Conservation (phyloP, 2,113 vertebrate species). For the Hepsetus odoe region DNA sequence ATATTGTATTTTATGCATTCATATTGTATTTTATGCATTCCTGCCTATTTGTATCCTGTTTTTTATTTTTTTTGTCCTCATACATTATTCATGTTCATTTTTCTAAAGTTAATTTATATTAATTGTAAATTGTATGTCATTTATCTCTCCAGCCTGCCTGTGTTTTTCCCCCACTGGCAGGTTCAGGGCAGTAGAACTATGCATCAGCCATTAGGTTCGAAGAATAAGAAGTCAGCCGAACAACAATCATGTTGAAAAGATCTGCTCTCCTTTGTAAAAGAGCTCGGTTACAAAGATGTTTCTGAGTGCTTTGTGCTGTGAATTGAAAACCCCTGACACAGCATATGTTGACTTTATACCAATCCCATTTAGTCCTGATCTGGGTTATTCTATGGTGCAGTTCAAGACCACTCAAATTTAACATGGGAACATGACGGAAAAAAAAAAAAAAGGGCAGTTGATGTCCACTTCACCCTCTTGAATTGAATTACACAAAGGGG, state of each 20-base stretch:
- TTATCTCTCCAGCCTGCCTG: too few species aligned
- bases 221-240: background rate
- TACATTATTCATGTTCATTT: too few species aligned
- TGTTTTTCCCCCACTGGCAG: too few species aligned
- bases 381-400: background rate
- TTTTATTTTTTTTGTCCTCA: too few species aligned
- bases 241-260: conserved; percentile 5
- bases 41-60: too few species aligned
- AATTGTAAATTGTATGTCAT: too few species aligned
- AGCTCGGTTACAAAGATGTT: conserved; percentile 15
- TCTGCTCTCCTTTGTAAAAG: conserved; percentile 5
- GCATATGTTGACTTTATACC: conserved; percentile 11
- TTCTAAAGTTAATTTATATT: too few species aligned
- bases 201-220: background rate
- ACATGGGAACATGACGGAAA: conserved; percentile 17
- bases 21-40: too few species aligned
- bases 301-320: conserved; percentile 15
- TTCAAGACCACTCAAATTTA: conserved; percentile 21
- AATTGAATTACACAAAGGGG: conserved; percentile 26
- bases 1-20: too few species aligned
- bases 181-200: background rate
- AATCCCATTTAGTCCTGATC: conserved; percentile 24
- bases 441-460: conserved; percentile 11
- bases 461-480: conserved; percentile 36
- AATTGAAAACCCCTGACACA: conserved; percentile 4